These are phyloP conservation scores for Lottia gigantea DNA, from an alignment of 2,888 invertebrate genomes.

Conservation along the genomic window DNA sequence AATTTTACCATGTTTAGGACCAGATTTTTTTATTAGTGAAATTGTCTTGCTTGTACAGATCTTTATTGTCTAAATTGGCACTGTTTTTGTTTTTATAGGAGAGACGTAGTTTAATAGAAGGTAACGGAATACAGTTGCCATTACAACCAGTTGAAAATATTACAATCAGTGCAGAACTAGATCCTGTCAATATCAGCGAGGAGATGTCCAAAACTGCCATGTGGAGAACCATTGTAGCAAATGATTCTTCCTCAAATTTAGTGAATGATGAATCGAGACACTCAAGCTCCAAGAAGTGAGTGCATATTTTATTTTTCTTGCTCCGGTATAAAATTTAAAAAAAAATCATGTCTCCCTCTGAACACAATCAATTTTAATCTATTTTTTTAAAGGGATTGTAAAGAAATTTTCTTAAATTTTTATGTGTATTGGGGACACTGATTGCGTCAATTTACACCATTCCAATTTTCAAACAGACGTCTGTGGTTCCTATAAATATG, in stretches of 20 bases:
- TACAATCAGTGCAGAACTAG: conserved; percentile 39
- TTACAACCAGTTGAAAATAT: conserved; percentile 78
- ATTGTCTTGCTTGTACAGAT: no score
- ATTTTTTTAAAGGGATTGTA: no score
- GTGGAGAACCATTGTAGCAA: conserved; percentile 74
- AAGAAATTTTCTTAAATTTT: no score
- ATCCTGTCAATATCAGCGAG: conserved; percentile 77
- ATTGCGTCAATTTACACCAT: no score
- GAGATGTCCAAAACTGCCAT: conserved; percentile 93
- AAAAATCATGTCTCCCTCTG: no score
- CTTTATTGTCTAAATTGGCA: no score
- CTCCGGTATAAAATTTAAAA: neutral
- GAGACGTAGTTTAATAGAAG: conserved; percentile 30
- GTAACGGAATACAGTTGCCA: conserved; percentile 80
- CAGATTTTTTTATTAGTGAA: no score
- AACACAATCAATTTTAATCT: no score
- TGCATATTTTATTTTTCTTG: neutral
- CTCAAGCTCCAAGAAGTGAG: conserved; percentile 28
- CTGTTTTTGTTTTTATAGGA: conserved; percentile 22
- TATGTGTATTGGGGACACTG: no score
- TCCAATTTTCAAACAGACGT: no score
- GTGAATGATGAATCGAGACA: conserved; percentile 22
- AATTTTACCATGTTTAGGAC: no score
- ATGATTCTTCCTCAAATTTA: conserved; percentile 42
- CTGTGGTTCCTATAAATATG: no score